Base-by-base conservation (phyloP, 2,113 vertebrate species). In the Enhydra lutris region DNA sequence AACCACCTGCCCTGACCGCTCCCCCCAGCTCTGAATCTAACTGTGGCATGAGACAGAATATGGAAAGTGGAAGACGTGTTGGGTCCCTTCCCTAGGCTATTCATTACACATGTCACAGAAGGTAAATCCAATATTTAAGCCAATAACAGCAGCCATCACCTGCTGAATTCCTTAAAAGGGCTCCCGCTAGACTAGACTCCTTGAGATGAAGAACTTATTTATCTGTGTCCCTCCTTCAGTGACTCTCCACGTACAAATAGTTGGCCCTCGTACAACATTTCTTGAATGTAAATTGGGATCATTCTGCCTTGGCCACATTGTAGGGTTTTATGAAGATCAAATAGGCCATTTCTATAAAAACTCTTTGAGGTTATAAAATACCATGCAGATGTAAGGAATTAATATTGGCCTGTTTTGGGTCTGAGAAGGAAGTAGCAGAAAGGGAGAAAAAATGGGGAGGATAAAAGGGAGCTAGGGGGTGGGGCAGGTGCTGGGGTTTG, bases 381-480 rank as follows among this genome's bases (percentile, higher is more conserved):
- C 36, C 15, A 83, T 57, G 90, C 67, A 92, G 36, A 63, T 63
- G 50, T 89, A 42, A 82, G 67, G 50, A 94, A 94, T 93, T 78
- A 71, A 79, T 76, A 83, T 55, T 73, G 42, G 17, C 52, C 59
- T 73, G 78, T 57, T 87, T 88, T 15, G 21, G 61, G 39, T 69
- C 92, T 89, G 13, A 82, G 73, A 95, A 96, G 71, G 59, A 92
- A 95, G 52, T 29, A 95, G 83, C 31, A 73, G 57, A 76, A 84
- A 95, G 34, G 91, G 21, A 78, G n/a, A 73, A 95, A n/a, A 92
- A 93, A 24, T 50, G 45, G 73, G 52, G 45, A 78, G 55, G 79
- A 80, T 79, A 65, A 96, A 86, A 95, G 73, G 36, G 59, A 69
- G 50, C 63, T 34, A 36, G 50, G 45, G 45, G 59, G 20, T 29